Evolutionary conservation across 2,113 vertebrate genomes (phyloP).

Genomic region (Labeo catla): DNA sequence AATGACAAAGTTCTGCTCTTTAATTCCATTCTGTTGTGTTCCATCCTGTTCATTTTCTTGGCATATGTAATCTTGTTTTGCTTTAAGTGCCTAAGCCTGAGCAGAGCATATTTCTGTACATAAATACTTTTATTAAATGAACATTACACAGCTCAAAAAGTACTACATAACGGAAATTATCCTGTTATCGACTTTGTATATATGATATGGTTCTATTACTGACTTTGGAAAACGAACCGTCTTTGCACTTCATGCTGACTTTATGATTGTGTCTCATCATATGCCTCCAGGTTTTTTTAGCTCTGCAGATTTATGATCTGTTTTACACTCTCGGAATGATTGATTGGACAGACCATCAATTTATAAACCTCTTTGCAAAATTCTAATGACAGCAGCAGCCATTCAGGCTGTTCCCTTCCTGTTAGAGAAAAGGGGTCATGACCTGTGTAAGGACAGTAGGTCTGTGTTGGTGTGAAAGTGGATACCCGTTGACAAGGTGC

Average conservation of each 20-base stretch:
- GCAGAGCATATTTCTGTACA: neutral
- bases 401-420: neutral
- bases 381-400: neutral
- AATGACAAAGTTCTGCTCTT: neutral
- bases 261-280: neutral
- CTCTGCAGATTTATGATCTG: neutral
- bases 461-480: conserved; percentile 44
- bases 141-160: neutral
- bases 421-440: neutral
- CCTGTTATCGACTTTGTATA: neutral
- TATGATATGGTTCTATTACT: neutral
- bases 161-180: neutral
- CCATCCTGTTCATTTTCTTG: neutral
- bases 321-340: neutral
- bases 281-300: neutral
- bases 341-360: neutral
- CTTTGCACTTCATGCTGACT: neutral
- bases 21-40: neutral
- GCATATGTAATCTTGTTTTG: neutral
- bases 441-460: conserved; percentile 44
- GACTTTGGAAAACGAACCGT: neutral
- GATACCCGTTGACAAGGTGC: conserved; percentile 49
- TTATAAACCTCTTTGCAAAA: neutral
- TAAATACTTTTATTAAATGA: neutral
- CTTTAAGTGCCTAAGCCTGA: neutral